These are phyloP conservation scores for Sorex maritimensis DNA, from an alignment of 2,797 vertebrate species.

Conservation along the genomic window DNA sequence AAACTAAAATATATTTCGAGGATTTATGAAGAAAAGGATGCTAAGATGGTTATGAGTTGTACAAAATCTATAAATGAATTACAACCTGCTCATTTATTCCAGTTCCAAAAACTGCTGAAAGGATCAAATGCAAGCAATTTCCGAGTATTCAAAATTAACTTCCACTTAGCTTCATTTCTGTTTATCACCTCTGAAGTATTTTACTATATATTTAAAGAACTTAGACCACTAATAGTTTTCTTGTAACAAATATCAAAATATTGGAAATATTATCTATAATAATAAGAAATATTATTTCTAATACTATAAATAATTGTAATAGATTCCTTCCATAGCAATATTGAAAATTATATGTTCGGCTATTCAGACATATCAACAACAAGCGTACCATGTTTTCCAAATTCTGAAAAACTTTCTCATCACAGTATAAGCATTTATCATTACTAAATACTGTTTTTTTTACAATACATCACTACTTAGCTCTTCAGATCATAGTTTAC, in stretches of 20 bases:
- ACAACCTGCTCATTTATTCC: constrained; percentile 18
- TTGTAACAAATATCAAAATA: constrained; percentile 35
- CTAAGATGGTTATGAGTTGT: not conserved
- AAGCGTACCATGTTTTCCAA: constrained; percentile 13
- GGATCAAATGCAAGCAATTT: constrained; percentile 58
- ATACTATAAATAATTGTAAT: no score
- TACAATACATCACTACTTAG: not conserved
- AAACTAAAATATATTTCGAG: constrained; percentile 56
- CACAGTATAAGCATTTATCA: constrained; percentile 2
- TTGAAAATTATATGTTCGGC: not conserved
- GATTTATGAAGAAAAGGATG: constrained; percentile 67
- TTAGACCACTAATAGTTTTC: constrained; percentile 11
- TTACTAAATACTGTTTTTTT: constrained; percentile 9
- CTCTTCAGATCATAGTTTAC: constrained; percentile 33
- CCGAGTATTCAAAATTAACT: constrained; percentile 43
- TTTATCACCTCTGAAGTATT: constrained; percentile 55
- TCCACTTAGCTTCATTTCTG: constrained; percentile 8
- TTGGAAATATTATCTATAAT: no score
- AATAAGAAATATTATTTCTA: no score
- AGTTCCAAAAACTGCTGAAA: not conserved
- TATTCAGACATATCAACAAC: constrained; percentile 54
- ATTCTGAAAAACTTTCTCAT: not conserved
- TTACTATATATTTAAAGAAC: constrained; percentile 43
- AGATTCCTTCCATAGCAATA: not conserved
- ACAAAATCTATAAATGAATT: constrained; percentile 44